Evolutionary conservation across 1,140 invertebrate species (phyloP).

Genomic region (Drosophila ambigua): DNA sequence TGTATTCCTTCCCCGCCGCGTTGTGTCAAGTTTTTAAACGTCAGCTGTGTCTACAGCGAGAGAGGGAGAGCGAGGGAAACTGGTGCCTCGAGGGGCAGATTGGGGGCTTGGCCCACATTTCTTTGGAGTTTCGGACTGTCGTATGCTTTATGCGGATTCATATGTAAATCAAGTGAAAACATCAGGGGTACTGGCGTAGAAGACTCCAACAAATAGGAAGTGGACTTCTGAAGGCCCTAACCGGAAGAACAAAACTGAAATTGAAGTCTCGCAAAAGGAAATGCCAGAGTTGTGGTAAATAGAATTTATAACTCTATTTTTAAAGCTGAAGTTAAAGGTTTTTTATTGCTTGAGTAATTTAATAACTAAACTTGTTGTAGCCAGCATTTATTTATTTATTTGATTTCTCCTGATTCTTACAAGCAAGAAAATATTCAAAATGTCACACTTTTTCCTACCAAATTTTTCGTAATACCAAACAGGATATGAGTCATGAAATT

Average conservation of each 20-base stretch:
- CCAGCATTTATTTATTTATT: too few species aligned
- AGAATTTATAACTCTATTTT: too few species aligned
- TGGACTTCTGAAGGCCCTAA: constrained; percentile 35
- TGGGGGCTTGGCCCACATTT: constrained; percentile 61
- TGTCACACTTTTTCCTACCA: too few species aligned
- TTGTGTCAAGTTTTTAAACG: constrained; percentile 73
- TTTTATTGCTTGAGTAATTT: too few species aligned
- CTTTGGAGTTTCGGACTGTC: constrained; percentile 54
- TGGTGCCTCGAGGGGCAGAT: constrained; percentile 32
- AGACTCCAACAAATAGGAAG: background rate
- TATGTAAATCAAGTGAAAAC: constrained; percentile 72
- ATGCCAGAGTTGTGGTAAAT: too few species aligned
- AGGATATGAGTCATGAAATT: background rate
- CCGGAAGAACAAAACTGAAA: constrained; percentile 11
- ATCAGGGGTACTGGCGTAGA: constrained; percentile 29
- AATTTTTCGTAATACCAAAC: too few species aligned
- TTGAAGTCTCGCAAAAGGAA: background rate
- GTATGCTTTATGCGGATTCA: constrained; percentile 66
- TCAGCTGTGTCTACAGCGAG: constrained; percentile 51
- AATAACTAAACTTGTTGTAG: too few species aligned
- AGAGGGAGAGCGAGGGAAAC: constrained; percentile 5
- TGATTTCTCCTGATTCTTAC: background rate
- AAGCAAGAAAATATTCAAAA: background rate
- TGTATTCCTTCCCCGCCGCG: constrained; percentile 34
- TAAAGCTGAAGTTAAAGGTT: too few species aligned